Base-by-base conservation (phyloP, 2,888 invertebrate genomes). In the Pachydiplax longipennis region DNA sequence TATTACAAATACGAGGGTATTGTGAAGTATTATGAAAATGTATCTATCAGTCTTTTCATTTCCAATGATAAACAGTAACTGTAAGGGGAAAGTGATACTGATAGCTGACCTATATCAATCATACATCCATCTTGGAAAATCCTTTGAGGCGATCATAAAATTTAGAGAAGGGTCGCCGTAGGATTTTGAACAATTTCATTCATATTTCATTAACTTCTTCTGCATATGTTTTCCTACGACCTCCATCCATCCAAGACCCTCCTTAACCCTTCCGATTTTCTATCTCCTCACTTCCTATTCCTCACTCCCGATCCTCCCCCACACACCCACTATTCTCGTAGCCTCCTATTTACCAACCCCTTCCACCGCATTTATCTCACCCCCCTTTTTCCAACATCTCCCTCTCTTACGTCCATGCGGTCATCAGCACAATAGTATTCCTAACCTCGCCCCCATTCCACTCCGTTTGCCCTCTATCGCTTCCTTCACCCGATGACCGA, bases 371-470 rank as follows among this genome's bases (percentile, higher is more conserved):
- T 31, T 15, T 15, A 31, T 12, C 12, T 10, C 73, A 22, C 3
- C 65, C 65, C 2, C 65, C 53, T 18, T 73, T 31, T 13, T 31
- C 73, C 73, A 73, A 22, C 73, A 73, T 22, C 40, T 80, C 35
- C 80, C 80, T 80, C 80, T 35, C 81, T 81, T 81, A 44, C 81
- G 81, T 44, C n/a, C n/a, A 18, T 44, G 48, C 44, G 82, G 82
- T 82, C 82, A 82, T 82, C 82, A 48, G 82, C 82, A 82, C 82
- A n/a, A 48, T 25, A 44, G 82, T 48, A 44, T n/a, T 40, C 82
- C 40, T 10, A 81, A 44, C 44, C 44, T 82, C 82, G 82, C 25
- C 81, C 81, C 81, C 18, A 81, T 81, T 81, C 81, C 81, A 22
- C 18, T n/a, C 25, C 18, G 6, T 18, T 37, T 35, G 37, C 35